Evolutionary conservation across 2,888 invertebrate species (phyloP), one percentile per base, ranked within the genome.

Genomic region (Pachydiplax longipennis): DNA sequence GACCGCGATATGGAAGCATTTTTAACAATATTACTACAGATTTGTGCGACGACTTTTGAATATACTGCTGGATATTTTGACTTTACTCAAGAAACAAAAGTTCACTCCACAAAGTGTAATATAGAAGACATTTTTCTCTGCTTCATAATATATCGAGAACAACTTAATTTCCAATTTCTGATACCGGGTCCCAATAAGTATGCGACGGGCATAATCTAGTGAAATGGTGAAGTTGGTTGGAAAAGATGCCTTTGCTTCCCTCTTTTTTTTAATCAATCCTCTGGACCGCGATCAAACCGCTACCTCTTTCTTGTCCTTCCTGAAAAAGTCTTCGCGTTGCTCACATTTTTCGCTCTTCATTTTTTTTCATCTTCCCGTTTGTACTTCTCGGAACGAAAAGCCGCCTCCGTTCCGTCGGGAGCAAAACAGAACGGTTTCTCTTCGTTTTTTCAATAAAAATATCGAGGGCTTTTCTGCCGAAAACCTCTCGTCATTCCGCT

Each of bases 201-300:
- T 44, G 44, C 8, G 8, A 44, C 8, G 10, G 44, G 0, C 4
- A 10, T 44, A 44, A 44, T 44, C 4, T 44, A 44, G 44, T 44
- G 10, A 44, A 44, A 44, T 44, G 10, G 44, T 87, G 65, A 25
- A 87, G 87, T 61, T 58, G 87, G 65, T 40, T 87, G 65, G 87
- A 87, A 65, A 87, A 87, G 53, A 65, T 58, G 37, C 37, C 87
- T 37, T 65, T 37, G 65, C 87, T 61, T 83, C 83, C n/a, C 83
- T 87, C 61, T 37, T 37, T 87, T 87, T 87, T 87, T 87, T 61
- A 61, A 65, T 87, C 87, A 87, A 37, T 87, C 87, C 65, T 87
- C 61, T 87, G 58, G 35, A 61, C 58, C 58, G 37, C 37, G 87
- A 87, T 87, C 87, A 87, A 53, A 87, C 87, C 87, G 37, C 58